Conservation (phyloP, 2,888 invertebrate genomes). For the Drosophila trichaetosa region DNA sequence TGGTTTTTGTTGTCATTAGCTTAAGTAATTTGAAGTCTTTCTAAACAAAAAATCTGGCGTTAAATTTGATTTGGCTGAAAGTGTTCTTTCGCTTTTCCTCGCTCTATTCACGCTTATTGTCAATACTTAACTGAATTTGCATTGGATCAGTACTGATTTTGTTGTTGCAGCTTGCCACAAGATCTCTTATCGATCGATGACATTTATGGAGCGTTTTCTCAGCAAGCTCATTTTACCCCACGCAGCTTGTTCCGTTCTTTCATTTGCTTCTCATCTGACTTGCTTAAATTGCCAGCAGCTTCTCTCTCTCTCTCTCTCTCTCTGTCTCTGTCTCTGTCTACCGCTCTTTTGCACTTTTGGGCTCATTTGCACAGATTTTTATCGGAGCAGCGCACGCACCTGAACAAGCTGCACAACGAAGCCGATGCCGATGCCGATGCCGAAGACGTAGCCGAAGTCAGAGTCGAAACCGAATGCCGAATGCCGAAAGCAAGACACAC, state of each 20-base stretch:
- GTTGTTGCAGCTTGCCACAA: neutral
- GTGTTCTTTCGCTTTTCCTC: too few relatives aligned
- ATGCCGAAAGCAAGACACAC: conserved; percentile 14
- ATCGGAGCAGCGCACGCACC: conserved; percentile 56
- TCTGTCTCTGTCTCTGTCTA: neutral
- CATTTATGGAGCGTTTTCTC: neutral
- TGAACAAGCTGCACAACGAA: conserved; percentile 24
- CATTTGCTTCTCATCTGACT: neutral
- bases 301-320: neutral
- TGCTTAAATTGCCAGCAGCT: neutral
- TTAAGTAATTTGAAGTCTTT: neutral
- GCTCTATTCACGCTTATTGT: neutral
- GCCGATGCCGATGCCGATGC: conserved; percentile 6
- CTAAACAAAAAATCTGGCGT: too few relatives aligned
- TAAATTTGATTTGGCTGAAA: too few relatives aligned
- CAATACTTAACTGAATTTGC: neutral
- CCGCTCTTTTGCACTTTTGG: conserved; percentile 7
- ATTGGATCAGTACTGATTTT: neutral
- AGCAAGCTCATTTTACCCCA: conserved; percentile 10
- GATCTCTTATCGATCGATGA: neutral
- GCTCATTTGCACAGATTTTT: conserved; percentile 60
- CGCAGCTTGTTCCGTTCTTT: neutral
- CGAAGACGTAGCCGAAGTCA: conserved; percentile 22
- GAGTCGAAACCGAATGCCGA: conserved; percentile 3
- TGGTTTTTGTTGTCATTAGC: neutral